A percentile compares a stretch with the other conserved stretches of the same genome.
phyloP scores from a whole-genome alignment of 2,797 vertebrate species.

The Chelon auratus region DNA sequence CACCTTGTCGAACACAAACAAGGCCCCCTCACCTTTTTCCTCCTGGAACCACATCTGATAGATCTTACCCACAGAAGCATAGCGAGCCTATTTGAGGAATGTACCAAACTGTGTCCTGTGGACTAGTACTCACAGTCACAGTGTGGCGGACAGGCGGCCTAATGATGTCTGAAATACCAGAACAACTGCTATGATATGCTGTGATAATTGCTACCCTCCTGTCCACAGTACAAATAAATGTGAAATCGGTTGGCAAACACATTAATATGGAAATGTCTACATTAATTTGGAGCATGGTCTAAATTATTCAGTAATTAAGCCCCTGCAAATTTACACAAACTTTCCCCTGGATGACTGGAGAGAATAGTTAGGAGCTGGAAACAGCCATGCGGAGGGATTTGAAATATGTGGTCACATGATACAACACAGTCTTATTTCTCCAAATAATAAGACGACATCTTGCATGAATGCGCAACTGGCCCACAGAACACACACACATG shows the following conservation, averaged over 20 bases:
- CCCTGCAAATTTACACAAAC: conserved; percentile 86
- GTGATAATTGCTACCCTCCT: conserved; percentile 81
- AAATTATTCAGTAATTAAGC: conserved; percentile 89
- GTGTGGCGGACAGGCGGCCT: conserved; percentile 76
- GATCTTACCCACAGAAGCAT: conserved; percentile 52
- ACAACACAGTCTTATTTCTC: conserved; percentile 18
- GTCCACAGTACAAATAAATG: conserved; percentile 82
- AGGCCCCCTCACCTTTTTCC: conserved; percentile 46
- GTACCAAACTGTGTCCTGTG: conserved; percentile 70
- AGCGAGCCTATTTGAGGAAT: conserved; percentile 65
- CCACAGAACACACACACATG: conserved; percentile 16
- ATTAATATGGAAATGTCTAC: conserved; percentile 88
- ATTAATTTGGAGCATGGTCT: conserved; percentile 85
- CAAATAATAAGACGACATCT: conserved; percentile 27
- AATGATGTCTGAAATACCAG: conserved; percentile 80
- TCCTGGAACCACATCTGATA: conserved; percentile 57
- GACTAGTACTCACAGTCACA: conserved; percentile 70
- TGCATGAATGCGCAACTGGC: conserved; percentile 19
- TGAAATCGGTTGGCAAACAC: conserved; percentile 83
- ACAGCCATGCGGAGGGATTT: conserved; percentile 61
- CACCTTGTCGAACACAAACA: conserved; percentile 68
- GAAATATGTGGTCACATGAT: conserved; percentile 70
- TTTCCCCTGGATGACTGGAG: conserved; percentile 79
- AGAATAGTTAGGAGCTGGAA: conserved; percentile 68
- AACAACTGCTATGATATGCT: conserved; percentile 78